Conservation (phyloP, 1,140 invertebrate species). For the Cotesia glomerata region DNA sequence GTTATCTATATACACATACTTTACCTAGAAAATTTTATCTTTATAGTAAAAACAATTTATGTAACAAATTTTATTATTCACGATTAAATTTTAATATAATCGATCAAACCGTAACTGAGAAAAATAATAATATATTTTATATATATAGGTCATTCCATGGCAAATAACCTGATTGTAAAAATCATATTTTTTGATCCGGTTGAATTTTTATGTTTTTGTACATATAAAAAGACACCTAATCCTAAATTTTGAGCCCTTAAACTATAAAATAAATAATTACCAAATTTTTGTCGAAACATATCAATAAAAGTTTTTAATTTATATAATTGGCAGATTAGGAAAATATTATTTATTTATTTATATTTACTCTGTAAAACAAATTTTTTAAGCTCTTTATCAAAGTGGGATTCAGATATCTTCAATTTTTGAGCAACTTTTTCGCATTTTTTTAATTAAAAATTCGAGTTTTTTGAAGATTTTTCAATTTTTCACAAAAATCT, state of each 20-base stretch:
- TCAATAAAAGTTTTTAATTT: too few species aligned
- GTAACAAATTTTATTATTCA: too few species aligned
- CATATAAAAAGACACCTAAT: not conserved
- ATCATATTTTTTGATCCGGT: constrained; percentile 5
- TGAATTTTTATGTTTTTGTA: not conserved
- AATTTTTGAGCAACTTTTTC: constrained; percentile 2
- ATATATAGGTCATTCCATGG: not conserved
- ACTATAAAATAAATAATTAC: not conserved
- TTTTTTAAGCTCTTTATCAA: not conserved
- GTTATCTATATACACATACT: too few species aligned
- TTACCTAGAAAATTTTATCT: too few species aligned
- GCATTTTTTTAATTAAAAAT: not conserved
- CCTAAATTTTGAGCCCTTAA: not conserved
- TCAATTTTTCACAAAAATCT: constrained; percentile 1
- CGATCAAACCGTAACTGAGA: too few species aligned
- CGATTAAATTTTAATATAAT: too few species aligned
- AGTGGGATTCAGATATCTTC: constrained; percentile 7
- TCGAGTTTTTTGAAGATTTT: not conserved
- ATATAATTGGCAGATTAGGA: too few species aligned
- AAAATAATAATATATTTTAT: not conserved
- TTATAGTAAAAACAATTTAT: too few species aligned
- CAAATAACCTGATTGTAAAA: not conserved
- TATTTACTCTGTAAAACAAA: not conserved
- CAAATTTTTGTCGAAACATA: too few species aligned
- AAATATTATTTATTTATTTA: not conserved